Evolutionary conservation across 2,797 vertebrate genomes (phyloP).

Genomic region (Bradypodion pumilum): DNA sequence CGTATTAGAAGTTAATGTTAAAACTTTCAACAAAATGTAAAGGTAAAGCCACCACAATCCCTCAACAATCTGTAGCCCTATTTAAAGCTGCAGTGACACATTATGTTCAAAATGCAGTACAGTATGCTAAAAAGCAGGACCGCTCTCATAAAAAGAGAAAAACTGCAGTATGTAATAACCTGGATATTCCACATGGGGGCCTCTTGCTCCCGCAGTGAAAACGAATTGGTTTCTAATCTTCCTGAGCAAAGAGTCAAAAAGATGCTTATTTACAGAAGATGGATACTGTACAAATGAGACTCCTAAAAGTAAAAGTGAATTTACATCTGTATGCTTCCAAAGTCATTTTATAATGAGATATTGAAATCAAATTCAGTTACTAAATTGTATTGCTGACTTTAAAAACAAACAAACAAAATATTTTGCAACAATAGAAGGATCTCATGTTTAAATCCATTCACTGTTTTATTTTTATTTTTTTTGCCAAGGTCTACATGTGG

Average conservation of each 20-base stretch:
- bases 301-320: background rate
- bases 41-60: too few species aligned
- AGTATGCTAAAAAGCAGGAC: too few species aligned
- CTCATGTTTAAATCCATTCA: background rate
- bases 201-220: conserved; percentile 15
- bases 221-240: background rate
- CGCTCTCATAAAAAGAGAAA: background rate
- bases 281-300: background rate
- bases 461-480: background rate
- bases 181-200: conserved; percentile 53
- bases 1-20: background rate
- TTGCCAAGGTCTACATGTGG: background rate
- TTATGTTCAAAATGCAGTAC: background rate
- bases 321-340: conserved; percentile 8
- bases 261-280: background rate
- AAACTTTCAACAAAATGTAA: background rate
- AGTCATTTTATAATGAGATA: background rate
- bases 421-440: background rate
- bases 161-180: background rate
- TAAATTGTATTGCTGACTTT: background rate
- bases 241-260: background rate
- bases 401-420: background rate
- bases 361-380: background rate
- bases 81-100: too few species aligned
- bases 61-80: too few species aligned